Percentiles rank a stretch among this genome's conserved stretches.
These are phyloP conservation scores for Siniperca chuatsi DNA, from an alignment of 2,113 vertebrate genomes.

Conservation along the genomic window DNA sequence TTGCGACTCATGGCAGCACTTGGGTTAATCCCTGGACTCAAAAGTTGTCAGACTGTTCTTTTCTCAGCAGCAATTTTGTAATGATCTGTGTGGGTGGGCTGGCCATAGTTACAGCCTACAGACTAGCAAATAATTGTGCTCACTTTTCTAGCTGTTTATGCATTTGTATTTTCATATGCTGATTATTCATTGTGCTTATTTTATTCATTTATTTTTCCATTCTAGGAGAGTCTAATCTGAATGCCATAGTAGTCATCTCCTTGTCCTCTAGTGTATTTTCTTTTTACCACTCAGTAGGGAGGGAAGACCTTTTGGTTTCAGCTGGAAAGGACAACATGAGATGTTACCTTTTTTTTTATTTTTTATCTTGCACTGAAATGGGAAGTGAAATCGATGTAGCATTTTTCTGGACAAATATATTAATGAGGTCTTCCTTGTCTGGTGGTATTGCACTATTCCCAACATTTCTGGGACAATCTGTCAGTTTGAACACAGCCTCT, in stretches of 20 bases:
- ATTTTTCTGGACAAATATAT: slow-evolving; percentile 73
- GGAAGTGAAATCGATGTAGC: slow-evolving; percentile 79
- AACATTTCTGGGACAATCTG: slow-evolving; percentile 85
- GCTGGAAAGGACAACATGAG: slow-evolving; percentile 59
- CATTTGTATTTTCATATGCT: slow-evolving; percentile 75
- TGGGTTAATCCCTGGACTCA: slow-evolving; percentile 51
- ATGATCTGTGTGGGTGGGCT: slow-evolving; percentile 41
- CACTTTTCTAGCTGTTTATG: slow-evolving; percentile 72
- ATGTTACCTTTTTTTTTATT: slow-evolving; percentile 26
- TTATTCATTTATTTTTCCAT: slow-evolving; percentile 29
- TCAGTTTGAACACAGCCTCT: slow-evolving; percentile 61
- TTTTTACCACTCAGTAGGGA: slow-evolving; percentile 48
- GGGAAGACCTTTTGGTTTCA: slow-evolving; percentile 64
- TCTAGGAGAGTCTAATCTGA: slow-evolving; percentile 40
- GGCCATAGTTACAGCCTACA: slow-evolving; percentile 24
- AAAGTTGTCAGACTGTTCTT: slow-evolving; percentile 57
- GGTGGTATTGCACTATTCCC: slow-evolving; percentile 92
- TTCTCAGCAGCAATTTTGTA: slow-evolving; percentile 67
- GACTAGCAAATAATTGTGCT: slow-evolving; percentile 63
- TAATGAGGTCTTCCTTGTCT: slow-evolving; percentile 89
- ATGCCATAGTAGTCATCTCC: slow-evolving; percentile 29
- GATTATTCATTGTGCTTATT: slow-evolving; percentile 63
- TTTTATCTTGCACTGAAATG: slow-evolving; percentile 78
- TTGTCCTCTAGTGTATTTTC: slow-evolving; percentile 13
- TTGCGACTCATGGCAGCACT: slow-evolving; percentile 38